phyloP scores from a whole-genome alignment of 2,113 vertebrate species.

The Crotalus horridus region DNA sequence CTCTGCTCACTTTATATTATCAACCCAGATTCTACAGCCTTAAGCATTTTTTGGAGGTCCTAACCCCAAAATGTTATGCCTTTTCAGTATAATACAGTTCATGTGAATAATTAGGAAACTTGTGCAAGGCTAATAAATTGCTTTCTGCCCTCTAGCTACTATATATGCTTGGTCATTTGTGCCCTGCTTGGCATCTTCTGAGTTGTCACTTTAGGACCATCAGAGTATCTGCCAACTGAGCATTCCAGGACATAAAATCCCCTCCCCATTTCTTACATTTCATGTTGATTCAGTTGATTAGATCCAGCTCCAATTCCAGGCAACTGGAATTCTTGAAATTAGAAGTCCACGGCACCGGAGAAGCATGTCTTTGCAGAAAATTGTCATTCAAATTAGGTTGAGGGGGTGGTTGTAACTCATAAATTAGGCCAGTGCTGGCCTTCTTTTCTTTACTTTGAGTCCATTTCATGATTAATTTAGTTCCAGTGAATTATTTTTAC shows the following conservation, averaged over 20 bases:
- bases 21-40: background rate
- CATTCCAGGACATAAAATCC: background rate
- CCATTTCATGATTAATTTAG: constrained; percentile 57
- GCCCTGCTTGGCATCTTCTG: background rate
- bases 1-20: background rate
- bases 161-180: background rate
- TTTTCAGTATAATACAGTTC: background rate
- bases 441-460: constrained; percentile 41
- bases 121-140: background rate
- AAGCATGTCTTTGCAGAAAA: constrained; percentile 20
- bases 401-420: constrained; percentile 41
- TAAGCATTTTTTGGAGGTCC: background rate
- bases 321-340: background rate
- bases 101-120: background rate
- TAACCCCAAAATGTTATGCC: background rate
- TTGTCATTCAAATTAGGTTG: constrained; percentile 22
- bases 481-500: constrained; percentile 54
- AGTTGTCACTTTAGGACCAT: background rate
- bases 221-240: background rate
- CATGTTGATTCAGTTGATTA: background rate
- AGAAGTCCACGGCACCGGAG: accelerated
- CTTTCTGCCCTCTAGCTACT: background rate
- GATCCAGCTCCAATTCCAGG: background rate
- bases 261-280: background rate
- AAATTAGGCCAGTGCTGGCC: constrained; percentile 38